A percentile compares a stretch with the other conserved stretches of the same genome.
Evolutionary conservation across 2,797 vertebrate genomes (phyloP).

Genomic region (Rhinoraja longicauda): DNA sequence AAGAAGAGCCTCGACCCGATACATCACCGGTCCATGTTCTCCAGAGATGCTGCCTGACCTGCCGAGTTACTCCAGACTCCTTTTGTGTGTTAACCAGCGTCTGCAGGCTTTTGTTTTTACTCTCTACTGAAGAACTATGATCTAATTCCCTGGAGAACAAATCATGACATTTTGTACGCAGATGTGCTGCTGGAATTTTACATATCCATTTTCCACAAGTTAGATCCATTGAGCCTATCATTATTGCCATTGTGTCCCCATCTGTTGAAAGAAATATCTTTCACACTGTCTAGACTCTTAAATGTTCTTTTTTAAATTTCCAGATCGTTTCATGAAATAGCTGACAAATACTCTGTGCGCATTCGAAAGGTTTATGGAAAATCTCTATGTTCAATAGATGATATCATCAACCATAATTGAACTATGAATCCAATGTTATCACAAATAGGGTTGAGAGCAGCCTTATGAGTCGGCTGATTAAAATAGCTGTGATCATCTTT

Average conservation of each 20-base stretch:
- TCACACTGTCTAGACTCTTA: not conserved
- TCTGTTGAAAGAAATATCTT: not conserved
- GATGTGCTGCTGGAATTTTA: slow-evolving; percentile 2
- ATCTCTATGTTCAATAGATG: not conserved
- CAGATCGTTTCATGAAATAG: not conserved
- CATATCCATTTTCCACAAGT: not conserved
- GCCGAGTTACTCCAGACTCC: too few relatives aligned
- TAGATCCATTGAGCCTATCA: slow-evolving; percentile 3
- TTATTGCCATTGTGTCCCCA: not conserved
- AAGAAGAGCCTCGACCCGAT: too few relatives aligned
- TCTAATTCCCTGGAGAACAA: not conserved
- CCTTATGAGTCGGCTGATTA: slow-evolving; percentile 5
- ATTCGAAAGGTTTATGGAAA: not conserved
- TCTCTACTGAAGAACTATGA: not conserved
- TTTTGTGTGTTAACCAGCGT: too few relatives aligned
- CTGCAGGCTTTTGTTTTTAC: too few relatives aligned
- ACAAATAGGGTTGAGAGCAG: not conserved
- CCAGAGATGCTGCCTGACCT: too few relatives aligned
- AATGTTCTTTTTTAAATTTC: not conserved
- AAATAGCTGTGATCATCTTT: not conserved
- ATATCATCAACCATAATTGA: not conserved
- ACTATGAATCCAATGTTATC: not conserved
- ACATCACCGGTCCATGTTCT: too few relatives aligned
- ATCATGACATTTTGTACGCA: slow-evolving; percentile 7
- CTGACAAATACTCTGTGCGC: not conserved